Evolutionary conservation across 2,888 invertebrate species (phyloP).

Genomic region (Chironomus tentans): DNA sequence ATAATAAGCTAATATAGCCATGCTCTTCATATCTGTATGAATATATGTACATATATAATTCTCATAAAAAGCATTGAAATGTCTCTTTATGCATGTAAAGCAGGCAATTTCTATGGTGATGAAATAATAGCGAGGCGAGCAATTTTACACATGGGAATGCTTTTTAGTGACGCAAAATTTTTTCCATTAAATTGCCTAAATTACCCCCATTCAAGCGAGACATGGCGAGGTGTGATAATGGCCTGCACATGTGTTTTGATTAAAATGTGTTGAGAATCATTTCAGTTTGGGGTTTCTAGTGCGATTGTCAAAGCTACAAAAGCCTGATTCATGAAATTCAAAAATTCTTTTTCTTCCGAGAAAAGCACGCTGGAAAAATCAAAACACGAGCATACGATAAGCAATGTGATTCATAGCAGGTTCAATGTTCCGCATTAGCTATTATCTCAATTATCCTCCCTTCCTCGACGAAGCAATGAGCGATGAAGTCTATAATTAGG

Average conservation of each 20-base stretch:
- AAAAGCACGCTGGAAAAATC: no score
- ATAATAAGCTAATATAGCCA: neutral
- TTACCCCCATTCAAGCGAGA: neutral
- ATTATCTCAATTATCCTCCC: neutral
- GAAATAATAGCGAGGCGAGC: neutral
- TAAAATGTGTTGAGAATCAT: no score
- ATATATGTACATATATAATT: no score
- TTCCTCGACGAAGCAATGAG: no score
- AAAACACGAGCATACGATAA: no score
- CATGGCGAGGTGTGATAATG: neutral
- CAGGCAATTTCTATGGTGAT: constrained; percentile 4
- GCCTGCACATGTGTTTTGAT: neutral
- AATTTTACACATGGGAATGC: neutral
- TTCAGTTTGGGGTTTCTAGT: no score
- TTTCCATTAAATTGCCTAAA: neutral
- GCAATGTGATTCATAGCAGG: no score
- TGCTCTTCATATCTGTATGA: no score
- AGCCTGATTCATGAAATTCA: no score
- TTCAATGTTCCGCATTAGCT: neutral
- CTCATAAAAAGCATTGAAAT: neutral
- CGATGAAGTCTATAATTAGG: neutral
- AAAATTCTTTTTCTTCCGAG: no score
- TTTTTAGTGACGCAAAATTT: neutral
- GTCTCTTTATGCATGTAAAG: constrained; percentile 5
- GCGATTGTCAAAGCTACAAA: no score